A percentile compares a stretch with the other conserved stretches of the same genome.
Conservation (phyloP, 2,113 vertebrate species). For the Pterocles orientalis region DNA sequence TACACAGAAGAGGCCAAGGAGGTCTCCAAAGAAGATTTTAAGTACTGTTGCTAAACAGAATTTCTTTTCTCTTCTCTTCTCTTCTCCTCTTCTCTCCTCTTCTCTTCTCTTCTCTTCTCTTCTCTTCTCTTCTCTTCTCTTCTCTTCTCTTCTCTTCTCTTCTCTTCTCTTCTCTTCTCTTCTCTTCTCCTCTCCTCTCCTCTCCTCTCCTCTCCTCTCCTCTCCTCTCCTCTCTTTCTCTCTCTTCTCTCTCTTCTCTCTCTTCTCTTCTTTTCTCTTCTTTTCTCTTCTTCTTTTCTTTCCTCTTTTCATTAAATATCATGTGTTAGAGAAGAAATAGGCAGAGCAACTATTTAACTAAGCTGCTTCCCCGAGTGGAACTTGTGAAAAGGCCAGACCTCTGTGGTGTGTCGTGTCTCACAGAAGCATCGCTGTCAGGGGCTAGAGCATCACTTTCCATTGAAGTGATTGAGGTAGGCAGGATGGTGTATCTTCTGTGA, state of each 20-base stretch:
- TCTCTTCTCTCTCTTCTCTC: too few species aligned
- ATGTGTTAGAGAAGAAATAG: neutral
- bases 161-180: neutral
- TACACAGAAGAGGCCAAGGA: neutral
- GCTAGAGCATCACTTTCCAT: neutral
- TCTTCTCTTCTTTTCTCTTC: too few species aligned
- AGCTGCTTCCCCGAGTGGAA: slow-evolving; percentile 28
- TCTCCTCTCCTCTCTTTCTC: neutral
- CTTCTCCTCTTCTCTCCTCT: too few species aligned
- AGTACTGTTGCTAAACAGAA: slow-evolving; percentile 33
- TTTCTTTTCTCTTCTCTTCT: neutral
- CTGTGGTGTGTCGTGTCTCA: neutral
- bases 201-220: too few species aligned
- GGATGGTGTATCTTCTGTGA: slow-evolving; percentile 28
- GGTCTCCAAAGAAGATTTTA: slow-evolving; percentile 55
- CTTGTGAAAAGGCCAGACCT: slow-evolving; percentile 6
- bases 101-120: too few species aligned
- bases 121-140: too few species aligned
- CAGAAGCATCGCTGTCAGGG: slow-evolving; percentile 2
- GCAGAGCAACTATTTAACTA: slow-evolving; percentile 28
- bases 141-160: too few species aligned
- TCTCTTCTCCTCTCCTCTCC: too few species aligned
- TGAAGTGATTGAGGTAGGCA: slow-evolving; percentile 1
- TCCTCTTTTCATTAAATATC: slow-evolving; percentile 17
- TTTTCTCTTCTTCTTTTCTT: too few species aligned